A percentile compares a stretch with the other conserved stretches of the same genome.
Evolutionary conservation across 2,797 vertebrate genomes (phyloP).

Genomic region (Amazona ochrocephala): DNA sequence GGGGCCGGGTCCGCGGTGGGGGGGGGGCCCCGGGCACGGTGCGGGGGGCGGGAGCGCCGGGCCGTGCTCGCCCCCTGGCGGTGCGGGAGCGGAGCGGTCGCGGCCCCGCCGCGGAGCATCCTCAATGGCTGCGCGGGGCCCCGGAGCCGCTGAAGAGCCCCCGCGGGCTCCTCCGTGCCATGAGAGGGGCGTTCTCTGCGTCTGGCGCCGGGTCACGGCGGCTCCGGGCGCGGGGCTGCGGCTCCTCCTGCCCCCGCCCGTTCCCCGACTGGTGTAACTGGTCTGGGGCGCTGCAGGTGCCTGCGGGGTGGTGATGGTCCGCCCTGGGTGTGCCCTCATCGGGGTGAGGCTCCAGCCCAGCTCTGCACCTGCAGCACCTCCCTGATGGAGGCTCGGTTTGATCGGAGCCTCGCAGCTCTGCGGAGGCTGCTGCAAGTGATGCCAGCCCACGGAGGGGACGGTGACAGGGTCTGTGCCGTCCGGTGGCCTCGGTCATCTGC

Average conservation of each 20-base stretch:
- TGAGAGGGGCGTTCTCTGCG: neutral
- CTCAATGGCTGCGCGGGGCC: neutral
- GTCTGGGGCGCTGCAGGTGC: neutral
- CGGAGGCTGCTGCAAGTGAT: neutral
- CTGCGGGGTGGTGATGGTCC: neutral
- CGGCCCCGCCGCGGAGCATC: neutral
- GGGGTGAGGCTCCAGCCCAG: rapidly evolving
- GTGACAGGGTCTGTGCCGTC: neutral
- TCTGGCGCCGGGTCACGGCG: neutral
- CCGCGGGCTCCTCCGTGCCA: neutral
- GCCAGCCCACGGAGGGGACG: neutral
- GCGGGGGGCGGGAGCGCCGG: neutral
- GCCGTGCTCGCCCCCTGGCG: neutral
- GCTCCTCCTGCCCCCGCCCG: neutral
- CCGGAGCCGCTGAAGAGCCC: no score
- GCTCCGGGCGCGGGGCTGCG: neutral
- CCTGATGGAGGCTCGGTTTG: neutral
- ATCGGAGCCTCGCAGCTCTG: neutral
- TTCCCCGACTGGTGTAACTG: neutral
- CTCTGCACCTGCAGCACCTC: neutral
- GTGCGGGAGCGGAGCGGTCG: neutral
- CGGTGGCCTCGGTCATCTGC: neutral
- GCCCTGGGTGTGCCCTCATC: neutral
- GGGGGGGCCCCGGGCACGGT: no score
- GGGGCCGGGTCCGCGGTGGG: neutral